A percentile compares a stretch with the other conserved stretches of the same genome.
These are phyloP conservation scores for Ennomos quercinarius DNA, from an alignment of 2,888 invertebrate species.

Conservation along the genomic window DNA sequence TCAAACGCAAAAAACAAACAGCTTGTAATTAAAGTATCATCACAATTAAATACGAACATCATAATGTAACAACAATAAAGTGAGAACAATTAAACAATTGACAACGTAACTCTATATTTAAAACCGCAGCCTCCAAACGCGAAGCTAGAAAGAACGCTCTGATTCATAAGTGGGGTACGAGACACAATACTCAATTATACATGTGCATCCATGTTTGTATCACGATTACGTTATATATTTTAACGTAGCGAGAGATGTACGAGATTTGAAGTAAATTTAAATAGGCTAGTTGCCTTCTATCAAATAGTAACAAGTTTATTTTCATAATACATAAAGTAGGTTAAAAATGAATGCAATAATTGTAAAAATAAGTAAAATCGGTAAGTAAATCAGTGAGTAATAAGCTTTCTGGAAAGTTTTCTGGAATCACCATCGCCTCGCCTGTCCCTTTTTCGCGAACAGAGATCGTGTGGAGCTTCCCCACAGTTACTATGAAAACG, in stretches of 20 bases:
- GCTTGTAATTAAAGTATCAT: not conserved
- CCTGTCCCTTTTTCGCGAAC: too few relatives aligned
- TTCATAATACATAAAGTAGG: too few relatives aligned
- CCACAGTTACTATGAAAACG: too few relatives aligned
- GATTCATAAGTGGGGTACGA: slow-evolving; percentile 54
- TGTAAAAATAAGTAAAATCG: too few relatives aligned
- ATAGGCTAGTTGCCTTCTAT: too few relatives aligned
- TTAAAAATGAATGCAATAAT: too few relatives aligned
- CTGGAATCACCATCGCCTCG: too few relatives aligned
- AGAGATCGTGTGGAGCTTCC: too few relatives aligned
- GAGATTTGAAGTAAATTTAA: too few relatives aligned
- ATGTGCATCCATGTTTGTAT: slow-evolving; percentile 37
- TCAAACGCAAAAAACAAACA: slow-evolving; percentile 1
- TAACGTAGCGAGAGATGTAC: slow-evolving; percentile 1
- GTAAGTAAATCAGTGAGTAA: too few relatives aligned
- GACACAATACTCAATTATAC: slow-evolving; percentile 53
- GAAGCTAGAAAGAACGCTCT: slow-evolving; percentile 49
- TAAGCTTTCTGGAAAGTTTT: too few relatives aligned
- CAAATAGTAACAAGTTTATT: too few relatives aligned
- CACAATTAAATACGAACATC: not conserved
- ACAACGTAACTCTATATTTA: slow-evolving; percentile 26
- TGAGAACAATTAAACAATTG: slow-evolving; percentile 13
- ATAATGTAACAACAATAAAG: not conserved
- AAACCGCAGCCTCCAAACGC: slow-evolving; percentile 26
- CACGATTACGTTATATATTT: slow-evolving; percentile 26